Evolutionary conservation across 2,113 vertebrate species (phyloP), one percentile per base, ranked within the genome.

Genomic region (Siniperca chuatsi): DNA sequence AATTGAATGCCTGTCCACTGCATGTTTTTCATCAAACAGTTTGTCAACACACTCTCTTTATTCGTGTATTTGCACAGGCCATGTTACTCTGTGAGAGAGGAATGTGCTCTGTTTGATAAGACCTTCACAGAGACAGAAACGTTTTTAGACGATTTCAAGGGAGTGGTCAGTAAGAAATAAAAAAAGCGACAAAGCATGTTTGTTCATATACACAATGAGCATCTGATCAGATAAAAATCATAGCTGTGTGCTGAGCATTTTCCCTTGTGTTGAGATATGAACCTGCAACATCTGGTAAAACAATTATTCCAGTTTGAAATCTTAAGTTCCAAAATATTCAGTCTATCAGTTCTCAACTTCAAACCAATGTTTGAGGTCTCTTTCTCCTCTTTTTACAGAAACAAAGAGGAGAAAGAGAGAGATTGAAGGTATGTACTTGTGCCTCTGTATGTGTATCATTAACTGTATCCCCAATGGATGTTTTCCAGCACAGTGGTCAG

Each of bases 81-180:
- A 6, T 40, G 62, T 74, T 65, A 65, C 54, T 55, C 48, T 44
- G 71, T 58, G 62, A 57, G 42, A 37, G 29, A 88, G 37, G 74
- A 81, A 84, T 70, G 52, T 78, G 60, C 46, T 70, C 8, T 8
- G n/a, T 62, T 25, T 44, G 85, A 89, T 89, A 78, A 85, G 69
- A 66, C 70, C 58, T 50, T 57, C 78, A 73, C 54, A 58, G 54
- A 42, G 37, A 13, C 50, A 6, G 3, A 61, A 58, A 77, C 0
- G 4, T 33, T 73, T 76, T 65, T 12, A n/a, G 29, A 61, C 0
- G 8, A 70, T 29, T 66, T 52, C 48, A 62, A 20, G 23, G 42
- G 18, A 25, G 16, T 20, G 23, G 21, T 13, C 29, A 8, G 13
- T 7, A 44, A 23, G 4, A 16, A 61, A 62, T 25, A 5, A 60